phyloP scores from a whole-genome alignment of 2,888 invertebrate genomes.

The Campoletis raptor region DNA sequence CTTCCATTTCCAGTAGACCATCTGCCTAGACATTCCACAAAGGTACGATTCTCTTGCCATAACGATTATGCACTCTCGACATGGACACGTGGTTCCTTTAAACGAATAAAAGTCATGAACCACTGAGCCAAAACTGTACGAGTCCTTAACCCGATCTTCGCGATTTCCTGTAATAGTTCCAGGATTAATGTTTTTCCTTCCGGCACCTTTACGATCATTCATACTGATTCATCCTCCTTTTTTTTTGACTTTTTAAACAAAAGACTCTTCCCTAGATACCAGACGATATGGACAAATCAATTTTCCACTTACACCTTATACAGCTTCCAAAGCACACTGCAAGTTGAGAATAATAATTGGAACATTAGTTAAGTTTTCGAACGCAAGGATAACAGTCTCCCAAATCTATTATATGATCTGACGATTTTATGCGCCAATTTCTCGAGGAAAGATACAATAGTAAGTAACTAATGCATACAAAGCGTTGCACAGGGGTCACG shows the following conservation, averaged over 20 bases:
- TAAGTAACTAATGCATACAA: not conserved
- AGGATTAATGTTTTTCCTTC: not conserved
- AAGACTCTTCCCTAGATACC: not conserved
- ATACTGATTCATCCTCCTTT: not conserved
- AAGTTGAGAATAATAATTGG: not conserved
- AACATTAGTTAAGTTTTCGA: not conserved
- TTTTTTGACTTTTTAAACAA: not conserved
- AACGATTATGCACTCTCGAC: conserved; percentile 28
- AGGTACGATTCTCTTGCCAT: not conserved
- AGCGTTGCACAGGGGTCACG: not conserved
- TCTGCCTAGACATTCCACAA: conserved; percentile 26
- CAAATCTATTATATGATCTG: not conserved
- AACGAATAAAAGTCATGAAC: conserved; percentile 3
- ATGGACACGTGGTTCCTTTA: not conserved
- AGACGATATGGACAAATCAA: not conserved
- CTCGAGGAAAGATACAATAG: not conserved
- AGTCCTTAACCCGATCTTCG: conserved; percentile 15
- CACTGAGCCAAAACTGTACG: conserved; percentile 10
- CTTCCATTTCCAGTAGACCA: conserved; percentile 25
- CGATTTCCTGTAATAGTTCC: conserved; percentile 22
- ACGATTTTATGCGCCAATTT: not conserved
- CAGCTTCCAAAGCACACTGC: not conserved
- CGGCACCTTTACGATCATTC: not conserved
- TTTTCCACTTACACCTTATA: not conserved
- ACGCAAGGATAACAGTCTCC: not conserved